phyloP scores from a whole-genome alignment of 2,113 vertebrate species.

The Xenus cinereus region DNA sequence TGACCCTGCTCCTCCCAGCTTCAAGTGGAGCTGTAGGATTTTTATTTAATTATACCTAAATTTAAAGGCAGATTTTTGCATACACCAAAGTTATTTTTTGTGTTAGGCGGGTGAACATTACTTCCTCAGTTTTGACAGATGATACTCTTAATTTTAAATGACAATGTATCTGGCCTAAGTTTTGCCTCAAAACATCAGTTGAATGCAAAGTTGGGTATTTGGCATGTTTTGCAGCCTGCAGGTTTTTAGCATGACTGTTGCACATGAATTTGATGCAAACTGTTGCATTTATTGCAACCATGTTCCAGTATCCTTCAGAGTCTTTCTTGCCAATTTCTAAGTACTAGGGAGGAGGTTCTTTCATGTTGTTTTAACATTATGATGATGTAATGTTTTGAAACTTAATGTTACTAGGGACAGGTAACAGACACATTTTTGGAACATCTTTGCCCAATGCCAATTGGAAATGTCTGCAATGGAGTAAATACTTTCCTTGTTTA shows the following conservation, averaged over 20 bases:
- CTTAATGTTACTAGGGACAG: background rate
- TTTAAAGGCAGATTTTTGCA: background rate
- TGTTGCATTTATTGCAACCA: background rate
- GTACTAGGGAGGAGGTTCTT: background rate
- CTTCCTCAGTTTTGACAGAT: background rate
- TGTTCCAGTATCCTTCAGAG: background rate
- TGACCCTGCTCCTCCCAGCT: rapidly evolving
- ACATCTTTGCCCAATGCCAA: rapidly evolving
- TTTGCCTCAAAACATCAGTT: background rate
- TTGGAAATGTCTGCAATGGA: background rate
- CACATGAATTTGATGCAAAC: background rate
- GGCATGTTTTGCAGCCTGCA: background rate
- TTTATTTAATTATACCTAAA: background rate
- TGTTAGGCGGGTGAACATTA: background rate
- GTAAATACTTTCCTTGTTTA: background rate
- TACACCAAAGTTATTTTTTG: background rate
- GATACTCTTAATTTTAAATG: background rate
- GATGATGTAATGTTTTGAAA: background rate
- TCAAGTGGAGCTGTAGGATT: background rate
- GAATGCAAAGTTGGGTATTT: background rate
- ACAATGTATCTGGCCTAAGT: too few species aligned
- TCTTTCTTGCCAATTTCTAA: background rate
- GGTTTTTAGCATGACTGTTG: background rate
- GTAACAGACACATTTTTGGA: background rate
- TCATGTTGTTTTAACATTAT: background rate